Percentiles rank a stretch among this genome's conserved stretches.
These are phyloP conservation scores for Heptranchias perlo DNA, from an alignment of 2,113 vertebrate species.

Conservation along the genomic window DNA sequence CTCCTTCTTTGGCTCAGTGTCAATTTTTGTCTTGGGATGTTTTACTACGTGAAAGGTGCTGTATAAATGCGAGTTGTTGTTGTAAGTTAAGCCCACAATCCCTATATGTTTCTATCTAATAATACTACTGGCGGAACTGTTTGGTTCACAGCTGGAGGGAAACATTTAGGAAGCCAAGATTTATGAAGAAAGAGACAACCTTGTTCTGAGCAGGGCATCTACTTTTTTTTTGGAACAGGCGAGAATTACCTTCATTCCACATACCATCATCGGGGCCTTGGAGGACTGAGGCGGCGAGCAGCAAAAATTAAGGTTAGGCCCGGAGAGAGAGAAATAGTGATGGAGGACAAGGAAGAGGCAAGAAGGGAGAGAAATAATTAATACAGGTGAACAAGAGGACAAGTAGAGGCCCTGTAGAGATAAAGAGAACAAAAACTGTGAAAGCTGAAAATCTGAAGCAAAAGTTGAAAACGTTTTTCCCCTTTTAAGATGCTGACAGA, in stretches of 20 bases:
- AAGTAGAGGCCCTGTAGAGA: too few relatives aligned
- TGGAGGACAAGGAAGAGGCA: background rate
- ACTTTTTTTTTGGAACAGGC: too few relatives aligned
- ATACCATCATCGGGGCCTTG: background rate
- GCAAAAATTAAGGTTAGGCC: background rate
- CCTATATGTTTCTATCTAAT: background rate
- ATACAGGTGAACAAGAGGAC: background rate
- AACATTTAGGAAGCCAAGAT: background rate
- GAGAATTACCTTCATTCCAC: background rate
- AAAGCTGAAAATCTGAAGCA: too few relatives aligned
- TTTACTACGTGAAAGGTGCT: too few relatives aligned
- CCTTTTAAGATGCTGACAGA: too few relatives aligned
- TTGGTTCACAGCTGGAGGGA: background rate
- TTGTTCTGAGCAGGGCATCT: background rate
- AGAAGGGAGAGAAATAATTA: background rate
- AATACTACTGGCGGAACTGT: background rate
- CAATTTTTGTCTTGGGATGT: background rate
- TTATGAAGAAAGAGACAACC: background rate
- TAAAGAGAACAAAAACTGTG: too few relatives aligned
- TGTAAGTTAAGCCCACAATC: background rate
- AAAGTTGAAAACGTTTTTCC: too few relatives aligned
- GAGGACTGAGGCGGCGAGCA: background rate
- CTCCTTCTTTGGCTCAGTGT: background rate
- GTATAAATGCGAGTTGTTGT: background rate
- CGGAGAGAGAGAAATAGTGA: background rate